A percentile compares a stretch with the other conserved stretches of the same genome.
phyloP scores from a whole-genome alignment of 1,140 invertebrate species.

The Aphis gossypii region DNA sequence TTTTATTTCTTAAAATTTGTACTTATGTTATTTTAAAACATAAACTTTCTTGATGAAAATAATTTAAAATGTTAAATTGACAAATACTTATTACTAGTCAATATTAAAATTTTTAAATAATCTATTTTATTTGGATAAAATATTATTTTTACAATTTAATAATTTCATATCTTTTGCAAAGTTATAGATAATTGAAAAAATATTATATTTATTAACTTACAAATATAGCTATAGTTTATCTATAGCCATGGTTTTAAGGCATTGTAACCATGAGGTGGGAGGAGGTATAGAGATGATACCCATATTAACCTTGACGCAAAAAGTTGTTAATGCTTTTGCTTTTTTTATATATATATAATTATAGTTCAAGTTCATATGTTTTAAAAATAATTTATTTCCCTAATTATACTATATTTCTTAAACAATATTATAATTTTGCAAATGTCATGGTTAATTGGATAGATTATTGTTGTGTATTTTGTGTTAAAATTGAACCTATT shows the following conservation, averaged over 20 bases:
- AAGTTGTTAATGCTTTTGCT: neutral
- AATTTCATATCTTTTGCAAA: neutral
- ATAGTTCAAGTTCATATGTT: neutral
- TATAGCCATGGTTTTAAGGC: neutral
- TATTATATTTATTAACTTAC: neutral
- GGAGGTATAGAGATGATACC: neutral
- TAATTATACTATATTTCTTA: neutral
- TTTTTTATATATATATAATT: neutral
- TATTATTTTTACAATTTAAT: neutral
- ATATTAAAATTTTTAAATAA: neutral
- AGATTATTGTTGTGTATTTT: neutral
- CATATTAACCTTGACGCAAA: neutral
- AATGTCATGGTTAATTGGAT: neutral
- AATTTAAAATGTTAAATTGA: neutral
- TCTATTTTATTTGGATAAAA: neutral
- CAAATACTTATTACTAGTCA: neutral
- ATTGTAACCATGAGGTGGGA: neutral
- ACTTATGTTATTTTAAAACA: constrained; percentile 47
- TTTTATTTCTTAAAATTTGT: constrained; percentile 36
- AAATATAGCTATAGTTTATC: neutral
- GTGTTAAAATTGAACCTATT: neutral
- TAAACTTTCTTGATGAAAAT: constrained; percentile 35
- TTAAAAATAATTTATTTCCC: neutral
- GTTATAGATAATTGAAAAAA: neutral
- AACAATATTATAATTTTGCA: neutral